Percentiles rank a stretch among this genome's conserved stretches.
Conservation (phyloP, 2,113 vertebrate species). For the Cyphomyrus plagiostoma region DNA sequence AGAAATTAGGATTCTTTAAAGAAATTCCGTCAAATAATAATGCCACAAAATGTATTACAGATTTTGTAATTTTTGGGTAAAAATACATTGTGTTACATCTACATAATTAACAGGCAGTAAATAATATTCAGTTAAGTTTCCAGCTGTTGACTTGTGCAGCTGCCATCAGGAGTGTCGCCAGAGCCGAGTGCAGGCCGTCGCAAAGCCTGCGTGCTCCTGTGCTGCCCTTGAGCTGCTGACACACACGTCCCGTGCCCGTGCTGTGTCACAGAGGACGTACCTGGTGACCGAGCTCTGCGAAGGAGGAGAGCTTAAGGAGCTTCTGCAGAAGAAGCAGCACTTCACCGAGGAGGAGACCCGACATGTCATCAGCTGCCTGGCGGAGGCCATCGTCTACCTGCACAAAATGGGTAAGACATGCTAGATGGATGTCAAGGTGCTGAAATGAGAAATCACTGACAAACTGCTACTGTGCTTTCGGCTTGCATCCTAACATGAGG, state of each 20-base stretch:
- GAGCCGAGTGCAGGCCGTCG: neutral
- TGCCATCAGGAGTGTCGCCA: neutral
- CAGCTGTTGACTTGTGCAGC: neutral
- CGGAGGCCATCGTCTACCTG: constrained; percentile 67
- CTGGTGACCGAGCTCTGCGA: constrained; percentile 77
- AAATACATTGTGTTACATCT: neutral
- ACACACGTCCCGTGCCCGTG: neutral
- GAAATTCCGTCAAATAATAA: neutral
- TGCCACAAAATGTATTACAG: neutral
- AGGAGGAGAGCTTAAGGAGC: constrained; percentile 70
- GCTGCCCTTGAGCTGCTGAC: neutral
- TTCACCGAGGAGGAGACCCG: constrained; percentile 75
- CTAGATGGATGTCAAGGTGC: neutral
- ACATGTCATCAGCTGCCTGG: constrained; percentile 67
- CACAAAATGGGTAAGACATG: constrained; percentile 67
- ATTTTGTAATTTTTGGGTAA: neutral
- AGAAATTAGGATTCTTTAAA: neutral
- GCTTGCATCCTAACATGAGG: constrained; percentile 10
- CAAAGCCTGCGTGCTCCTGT: neutral
- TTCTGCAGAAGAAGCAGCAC: constrained; percentile 57
- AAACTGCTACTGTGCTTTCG: neutral
- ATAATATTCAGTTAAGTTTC: neutral
- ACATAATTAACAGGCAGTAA: neutral
- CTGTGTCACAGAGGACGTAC: constrained; percentile 65
- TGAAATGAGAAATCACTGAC: neutral